Evolutionary conservation across 2,888 invertebrate genomes (phyloP), one percentile per base, ranked within the genome.

Genomic region (Platycheirus rosarum): DNA sequence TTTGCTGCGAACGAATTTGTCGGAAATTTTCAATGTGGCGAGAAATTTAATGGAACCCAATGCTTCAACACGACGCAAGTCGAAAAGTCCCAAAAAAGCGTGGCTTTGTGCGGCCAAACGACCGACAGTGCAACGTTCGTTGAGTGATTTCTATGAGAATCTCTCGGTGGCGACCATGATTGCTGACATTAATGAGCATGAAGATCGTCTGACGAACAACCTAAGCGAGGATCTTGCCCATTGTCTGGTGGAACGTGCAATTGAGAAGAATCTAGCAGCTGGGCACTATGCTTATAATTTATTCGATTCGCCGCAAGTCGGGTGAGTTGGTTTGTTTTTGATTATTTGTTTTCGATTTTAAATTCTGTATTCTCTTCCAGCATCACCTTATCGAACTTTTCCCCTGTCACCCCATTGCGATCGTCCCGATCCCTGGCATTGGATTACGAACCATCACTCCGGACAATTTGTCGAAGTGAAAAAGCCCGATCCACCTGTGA

Each of bases 391-490:
- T 90, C 92, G 2, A 90, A 91, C 53, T 91, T 92, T 7, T 86
- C 94, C 44, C 91, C 92, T 29, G 87, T 90, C 5, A 91, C 90
- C 7, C 89, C 89, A 4, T 87, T 89, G 11, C 89, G 93, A 20
- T 93, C 94, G 85, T 90, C 92, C 62, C 91, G 91, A 82, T 91
- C 93, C 0, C 88, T 94, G 5, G 91, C 93, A 0, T 85, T 93
- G 63, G 96, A 96, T 90, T 95, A 95, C 88, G 92, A 95, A 89
- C 92, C 96, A 0, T 88, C 91, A 0, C 91, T 95, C 84, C 92
- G 96, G 32, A 89, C 92, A 13, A 94, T 97, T 68, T 94, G 95
- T 84, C 92, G 95, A 84, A 91, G 93, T 44, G 96, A 96, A 88
- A 92, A 92, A 85, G 86, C 86, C 11, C 93, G 94, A 86, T 92